Base-by-base conservation (phyloP, 2,888 invertebrate species). In the Branchellion lobata region DNA sequence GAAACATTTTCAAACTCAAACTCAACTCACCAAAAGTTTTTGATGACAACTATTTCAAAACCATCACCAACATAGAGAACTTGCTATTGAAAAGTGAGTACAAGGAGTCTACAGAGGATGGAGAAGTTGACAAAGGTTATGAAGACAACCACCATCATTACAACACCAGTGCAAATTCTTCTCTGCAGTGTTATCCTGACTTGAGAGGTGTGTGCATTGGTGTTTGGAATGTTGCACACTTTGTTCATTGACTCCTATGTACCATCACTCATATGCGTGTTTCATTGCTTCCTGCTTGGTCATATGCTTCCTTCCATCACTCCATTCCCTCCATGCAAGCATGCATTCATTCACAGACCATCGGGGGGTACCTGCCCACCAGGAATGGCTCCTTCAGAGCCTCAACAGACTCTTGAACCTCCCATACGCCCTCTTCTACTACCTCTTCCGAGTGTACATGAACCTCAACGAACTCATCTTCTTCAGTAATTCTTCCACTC, bases 31-130 rank as follows among this genome's bases (percentile, higher is more conserved):
- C 61, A 57, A 8, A 57, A 57, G 3, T 57, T 5, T 57, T 57
- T 57, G 61, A 57, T n/a, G 61, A 57, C n/a, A 57, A 57, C 24
- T 57, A 57, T n/a, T 57, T 57, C 24, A 57, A 57, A 24, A n/a
- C 21, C 21, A 57, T 57, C 21, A 57, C 3, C 24, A 57, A 57
- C n/a, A 24, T 57, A 3, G 61, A 57, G 61, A 57, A 57, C 3
- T 14, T 57, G 61, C 21, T 57, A 14, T 8, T 57, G 5, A n/a
- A n/a, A 5, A n/a, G 24, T 57, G 24, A 57, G 5, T 5, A 57
- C 3, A n/a, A 24, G 24, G n/a, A 24, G 24, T 5, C 5, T 14
- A 57, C 5, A n/a, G 61, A 57, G 5, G 61, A 24, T 40, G 40
- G 14, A 40, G 40, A 40, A 8, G 40, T 8, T 40, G 40, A 40